These are phyloP conservation scores for Epizoanthus stellaris DNA, from an alignment of 92 coral and sea anemone genomes.

Conservation along the genomic window DNA sequence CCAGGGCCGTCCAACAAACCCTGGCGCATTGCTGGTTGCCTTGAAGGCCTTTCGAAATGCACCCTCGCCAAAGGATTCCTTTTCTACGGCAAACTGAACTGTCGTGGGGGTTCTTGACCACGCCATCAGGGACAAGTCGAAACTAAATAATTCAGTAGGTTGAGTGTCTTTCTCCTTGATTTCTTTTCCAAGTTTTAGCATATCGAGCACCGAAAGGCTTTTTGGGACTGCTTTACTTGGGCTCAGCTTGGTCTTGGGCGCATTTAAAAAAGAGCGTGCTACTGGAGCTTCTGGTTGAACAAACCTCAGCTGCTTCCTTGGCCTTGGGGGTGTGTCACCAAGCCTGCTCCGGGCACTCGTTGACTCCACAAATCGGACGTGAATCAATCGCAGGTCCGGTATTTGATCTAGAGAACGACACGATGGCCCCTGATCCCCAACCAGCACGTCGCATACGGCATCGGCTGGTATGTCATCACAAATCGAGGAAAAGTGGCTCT, in stretches of 20 bases:
- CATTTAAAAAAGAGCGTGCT: conserved; percentile 7
- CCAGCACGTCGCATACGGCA: conserved; percentile 12
- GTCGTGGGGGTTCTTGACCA: conserved; percentile 25
- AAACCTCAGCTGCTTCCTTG: conserved; percentile 26
- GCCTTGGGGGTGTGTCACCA: neutral
- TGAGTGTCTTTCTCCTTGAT: conserved; percentile 13
- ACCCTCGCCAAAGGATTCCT: conserved; percentile 40
- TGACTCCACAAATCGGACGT: conserved; percentile 30
- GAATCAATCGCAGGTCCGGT: conserved; percentile 21
- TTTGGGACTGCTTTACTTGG: conserved; percentile 29
- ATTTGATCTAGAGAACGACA: conserved; percentile 23
- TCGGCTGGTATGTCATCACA: conserved; percentile 22
- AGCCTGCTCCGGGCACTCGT: neutral
- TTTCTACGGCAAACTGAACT: conserved; percentile 40
- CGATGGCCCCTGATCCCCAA: conserved; percentile 37
- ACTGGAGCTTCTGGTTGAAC: conserved; percentile 15
- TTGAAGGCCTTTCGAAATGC: conserved; percentile 49
- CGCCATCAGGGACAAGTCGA: conserved; percentile 9
- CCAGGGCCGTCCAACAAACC: conserved; percentile 24
- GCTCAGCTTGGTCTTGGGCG: conserved; percentile 8
- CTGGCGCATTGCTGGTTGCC: conserved; percentile 32
- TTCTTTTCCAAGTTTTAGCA: conserved; percentile 42
- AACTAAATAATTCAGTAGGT: conserved; percentile 23
- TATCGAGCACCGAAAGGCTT: conserved; percentile 40
- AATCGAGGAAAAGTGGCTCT: conserved; percentile 21